Evolutionary conservation across 2,113 vertebrate species (phyloP), one percentile per base, ranked within the genome.

Genomic region (Psephotus haematonotus): DNA sequence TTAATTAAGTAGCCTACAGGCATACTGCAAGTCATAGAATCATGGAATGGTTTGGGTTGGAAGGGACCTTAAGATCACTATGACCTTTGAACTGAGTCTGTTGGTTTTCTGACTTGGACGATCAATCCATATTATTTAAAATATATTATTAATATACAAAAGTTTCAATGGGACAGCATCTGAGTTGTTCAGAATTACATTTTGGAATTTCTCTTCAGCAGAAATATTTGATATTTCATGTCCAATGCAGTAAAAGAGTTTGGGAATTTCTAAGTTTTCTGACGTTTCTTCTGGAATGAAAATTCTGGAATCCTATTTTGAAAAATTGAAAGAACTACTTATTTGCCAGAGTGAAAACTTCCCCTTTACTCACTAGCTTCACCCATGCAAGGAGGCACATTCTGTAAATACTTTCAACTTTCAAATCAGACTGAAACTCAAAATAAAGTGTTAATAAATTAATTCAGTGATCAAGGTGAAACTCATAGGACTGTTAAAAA

Each of bases 341-440:
- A 6, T 68, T 75, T 95, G 39, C 17, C 10, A 55, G 16, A 25
- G 4, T 11, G 4, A 39, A 75, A 76, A 12, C 6, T n/a, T 9
- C 27, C 17, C 2, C 0, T 23, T 11, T 64, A 59, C 29, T 62
- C 47, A 33, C 10, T 25, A 69, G 10, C 8, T 76, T 82, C 27
- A 22, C 11, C 15, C 1, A 1, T 59, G 23, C 11, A 39, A 64
- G 29, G 19, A 87, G 7, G 19, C 60, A 18, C 0, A 3, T 52
- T 76, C 60, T 77, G 6, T 62, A 80, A 69, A 41, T n/a, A 5
- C 28, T 75, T 6, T 6, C 20, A 57, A 35, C 43, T 76, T 90
- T 57, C 50, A 71, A 29, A 80, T 65, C 9, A 86, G 29, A n/a
- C 7, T 44, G 10, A 72, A 78, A 71, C 29, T 27, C 24, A 37